Conservation (phyloP, 2,888 invertebrate species). For the Philopedon plagiatum region DNA sequence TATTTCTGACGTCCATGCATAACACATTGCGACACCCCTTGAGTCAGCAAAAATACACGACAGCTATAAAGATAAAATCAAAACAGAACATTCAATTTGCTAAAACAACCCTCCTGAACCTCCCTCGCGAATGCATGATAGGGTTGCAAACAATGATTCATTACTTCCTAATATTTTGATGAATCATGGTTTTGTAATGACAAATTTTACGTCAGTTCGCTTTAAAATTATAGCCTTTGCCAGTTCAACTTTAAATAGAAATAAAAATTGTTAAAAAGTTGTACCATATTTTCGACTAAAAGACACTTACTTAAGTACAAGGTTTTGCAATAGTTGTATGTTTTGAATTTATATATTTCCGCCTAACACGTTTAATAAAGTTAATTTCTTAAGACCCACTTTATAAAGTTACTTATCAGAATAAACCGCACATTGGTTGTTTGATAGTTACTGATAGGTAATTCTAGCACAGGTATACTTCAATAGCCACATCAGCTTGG, state of each 20-base stretch:
- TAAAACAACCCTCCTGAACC: slow-evolving; percentile 39
- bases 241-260: slow-evolving; percentile 25
- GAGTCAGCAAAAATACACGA: slow-evolving; percentile 35
- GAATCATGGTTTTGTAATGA: slow-evolving; percentile 58
- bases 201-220: slow-evolving; percentile 52
- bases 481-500: too few species aligned
- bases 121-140: slow-evolving; percentile 36
- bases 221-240: slow-evolving; percentile 31
- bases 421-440: too few species aligned
- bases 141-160: slow-evolving; percentile 58
- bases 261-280: too few species aligned
- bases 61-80: slow-evolving; percentile 43
- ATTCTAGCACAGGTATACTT: too few species aligned
- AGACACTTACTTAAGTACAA: too few species aligned
- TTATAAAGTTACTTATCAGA: too few species aligned
- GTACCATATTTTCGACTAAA: too few species aligned
- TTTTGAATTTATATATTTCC: too few species aligned
- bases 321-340: too few species aligned
- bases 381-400: too few species aligned
- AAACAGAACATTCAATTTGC: slow-evolving; percentile 45
- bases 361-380: too few species aligned
- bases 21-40: slow-evolving; percentile 20
- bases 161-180: slow-evolving; percentile 58
- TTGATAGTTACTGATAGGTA: too few species aligned
- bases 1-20: not conserved